Evolutionary conservation across 1,140 invertebrate genomes (phyloP).

Genomic region (Thaumatotibia leucotreta): DNA sequence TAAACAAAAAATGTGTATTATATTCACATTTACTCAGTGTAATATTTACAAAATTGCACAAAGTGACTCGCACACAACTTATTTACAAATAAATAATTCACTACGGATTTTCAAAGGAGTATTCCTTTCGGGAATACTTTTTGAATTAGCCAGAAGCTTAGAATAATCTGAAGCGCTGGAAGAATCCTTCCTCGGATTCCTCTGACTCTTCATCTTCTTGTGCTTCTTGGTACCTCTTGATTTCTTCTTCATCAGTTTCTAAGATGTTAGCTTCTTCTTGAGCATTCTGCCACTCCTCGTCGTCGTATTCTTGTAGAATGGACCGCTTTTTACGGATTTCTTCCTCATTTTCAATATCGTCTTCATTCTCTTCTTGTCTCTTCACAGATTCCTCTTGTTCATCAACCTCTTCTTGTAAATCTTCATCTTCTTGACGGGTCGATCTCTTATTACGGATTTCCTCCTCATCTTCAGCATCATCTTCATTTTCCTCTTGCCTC

Average conservation of each 20-base stretch:
- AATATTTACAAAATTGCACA: slow-evolving; percentile 73
- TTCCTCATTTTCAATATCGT: not conserved
- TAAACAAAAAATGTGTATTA: not conserved
- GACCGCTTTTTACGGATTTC: not conserved
- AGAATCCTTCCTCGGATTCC: slow-evolving; percentile 30
- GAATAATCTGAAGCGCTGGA: slow-evolving; percentile 38
- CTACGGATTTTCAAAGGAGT: slow-evolving; percentile 41
- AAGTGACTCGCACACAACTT: slow-evolving; percentile 55
- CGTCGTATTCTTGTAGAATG: not conserved
- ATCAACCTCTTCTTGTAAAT: not conserved
- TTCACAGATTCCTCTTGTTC: slow-evolving; percentile 9
- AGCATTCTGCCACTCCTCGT: slow-evolving; percentile 8
- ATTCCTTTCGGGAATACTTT: slow-evolving; percentile 42
- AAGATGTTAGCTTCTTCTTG: slow-evolving; percentile 16
- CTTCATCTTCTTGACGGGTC: too few species aligned
- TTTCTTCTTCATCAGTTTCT: slow-evolving; percentile 17
- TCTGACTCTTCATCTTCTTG: slow-evolving; percentile 20
- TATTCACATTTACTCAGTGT: slow-evolving; percentile 14
- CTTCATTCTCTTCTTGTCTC: not conserved
- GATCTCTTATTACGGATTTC: not conserved
- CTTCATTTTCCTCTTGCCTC: not conserved
- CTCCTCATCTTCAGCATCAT: slow-evolving; percentile 16
- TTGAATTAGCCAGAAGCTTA: slow-evolving; percentile 44
- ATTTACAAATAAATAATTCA: slow-evolving; percentile 36
- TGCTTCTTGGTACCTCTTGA: slow-evolving; percentile 14